Evolutionary conservation across 2,888 invertebrate species (phyloP), one percentile per base, ranked within the genome.

Genomic region (Meandrusa payeni): DNA sequence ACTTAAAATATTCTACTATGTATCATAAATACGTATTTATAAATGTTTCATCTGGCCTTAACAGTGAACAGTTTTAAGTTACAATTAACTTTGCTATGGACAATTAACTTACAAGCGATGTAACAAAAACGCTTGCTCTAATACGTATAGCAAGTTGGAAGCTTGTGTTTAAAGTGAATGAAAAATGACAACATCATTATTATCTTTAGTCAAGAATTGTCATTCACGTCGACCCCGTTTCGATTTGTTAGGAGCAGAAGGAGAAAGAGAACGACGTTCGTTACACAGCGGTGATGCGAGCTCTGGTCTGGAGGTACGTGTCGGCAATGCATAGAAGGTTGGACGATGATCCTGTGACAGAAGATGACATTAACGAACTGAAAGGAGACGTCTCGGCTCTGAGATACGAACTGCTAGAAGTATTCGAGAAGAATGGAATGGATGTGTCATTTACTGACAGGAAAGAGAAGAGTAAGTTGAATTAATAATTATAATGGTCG

Each of bases 361-460:
- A 98, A 72, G 98, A 98, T 58, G 80, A 95, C 59, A 91, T 98
- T 47, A 97, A 97, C 62, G 98, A 98, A 79, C 91, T 98, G 17
- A 98, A 98, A 75, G 94, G 95, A 59, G 98, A 98, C 61, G 94
- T 98, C 26, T 96, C 97, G 0, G 92, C 97, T 0, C 93, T 98
- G 88, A 91, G 97, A 53, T 98, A 95, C 66, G 97, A 98, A 70
- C 89, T 98, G 53, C 86, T 98, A 1, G 97, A 97, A 58, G 94
- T 98, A 19, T 91, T 98, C 32, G 92, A 93, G 51, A 93, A 90
- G 69, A 97, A 96, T 63, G 97, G 97, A 26, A 93, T 96, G 93
- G 94, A 96, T 68, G 92, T 94, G 0, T 92, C 93, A 0, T 90
- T 90, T 26, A 93, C 92, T 9, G 91, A 93, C 48, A 90, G 90